phyloP scores from a whole-genome alignment of 2,888 invertebrate species.

The Tillus elongatus region DNA sequence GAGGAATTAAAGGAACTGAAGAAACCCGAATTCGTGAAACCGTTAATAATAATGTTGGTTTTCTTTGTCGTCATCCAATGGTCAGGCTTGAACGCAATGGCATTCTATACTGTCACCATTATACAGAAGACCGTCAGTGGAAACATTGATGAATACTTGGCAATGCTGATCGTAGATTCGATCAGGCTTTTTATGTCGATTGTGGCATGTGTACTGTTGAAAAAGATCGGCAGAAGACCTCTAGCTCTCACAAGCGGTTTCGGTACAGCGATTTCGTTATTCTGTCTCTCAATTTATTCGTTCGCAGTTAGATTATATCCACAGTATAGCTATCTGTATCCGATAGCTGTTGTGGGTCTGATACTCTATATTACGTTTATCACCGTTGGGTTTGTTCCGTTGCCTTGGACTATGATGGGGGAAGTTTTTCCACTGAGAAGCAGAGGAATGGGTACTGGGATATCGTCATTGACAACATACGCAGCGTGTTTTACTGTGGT shows the following conservation, averaged over 20 bases:
- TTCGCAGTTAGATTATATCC: slow-evolving; percentile 21
- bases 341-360: slow-evolving; percentile 40
- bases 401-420: slow-evolving; percentile 69
- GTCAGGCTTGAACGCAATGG: slow-evolving; percentile 62
- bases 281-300: slow-evolving; percentile 21
- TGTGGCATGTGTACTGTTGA: slow-evolving; percentile 53
- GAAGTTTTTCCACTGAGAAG: slow-evolving; percentile 53
- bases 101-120: slow-evolving; percentile 62
- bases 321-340: slow-evolving; percentile 25
- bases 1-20: slow-evolving; percentile 29
- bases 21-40: slow-evolving; percentile 49
- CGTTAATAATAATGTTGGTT: slow-evolving; percentile 51
- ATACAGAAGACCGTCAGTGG: slow-evolving; percentile 50
- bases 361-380: slow-evolving; percentile 52
- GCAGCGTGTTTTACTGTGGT: slow-evolving; percentile 56
- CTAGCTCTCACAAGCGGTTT: slow-evolving; percentile 56
- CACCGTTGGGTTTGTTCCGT: slow-evolving; percentile 53
- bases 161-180: slow-evolving; percentile 55
- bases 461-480: slow-evolving; percentile 57
- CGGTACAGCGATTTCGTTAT: slow-evolving; percentile 53
- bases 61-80: slow-evolving; percentile 62
- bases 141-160: slow-evolving; percentile 55
- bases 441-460: slow-evolving; percentile 57
- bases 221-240: slow-evolving; percentile 53
- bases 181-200: slow-evolving; percentile 54